These are phyloP conservation scores for Clupea harengus DNA, from an alignment of 2,113 vertebrate genomes.

Conservation along the genomic window DNA sequence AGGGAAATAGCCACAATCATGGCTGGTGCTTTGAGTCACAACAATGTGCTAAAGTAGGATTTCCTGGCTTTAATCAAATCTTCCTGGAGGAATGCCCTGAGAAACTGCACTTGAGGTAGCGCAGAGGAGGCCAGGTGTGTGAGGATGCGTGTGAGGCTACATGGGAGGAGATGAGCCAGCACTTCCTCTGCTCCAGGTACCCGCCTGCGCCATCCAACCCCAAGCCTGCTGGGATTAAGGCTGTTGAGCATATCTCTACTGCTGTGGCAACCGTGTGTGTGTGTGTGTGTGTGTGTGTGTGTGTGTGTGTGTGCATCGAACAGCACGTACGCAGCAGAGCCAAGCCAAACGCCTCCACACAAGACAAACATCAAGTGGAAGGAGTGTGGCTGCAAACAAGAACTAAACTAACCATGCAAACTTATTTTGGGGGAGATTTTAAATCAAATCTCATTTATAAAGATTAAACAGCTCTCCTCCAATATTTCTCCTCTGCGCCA, in stretches of 20 bases:
- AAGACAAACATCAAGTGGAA: slow-evolving; percentile 45
- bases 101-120: background rate
- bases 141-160: background rate
- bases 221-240: background rate
- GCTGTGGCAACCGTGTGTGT: slow-evolving; percentile 22
- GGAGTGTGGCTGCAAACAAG: slow-evolving; percentile 29
- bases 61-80: background rate
- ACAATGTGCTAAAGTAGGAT: background rate
- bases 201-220: background rate
- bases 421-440: background rate
- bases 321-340: slow-evolving; percentile 60
- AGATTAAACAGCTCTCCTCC: background rate
- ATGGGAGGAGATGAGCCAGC: background rate
- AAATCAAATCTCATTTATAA: background rate
- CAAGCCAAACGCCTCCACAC: slow-evolving; percentile 56
- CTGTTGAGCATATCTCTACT: slow-evolving; percentile 28
- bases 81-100: background rate
- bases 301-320: slow-evolving; percentile 32
- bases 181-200: background rate
- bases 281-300: background rate
- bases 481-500: background rate
- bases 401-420: background rate
- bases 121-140: background rate
- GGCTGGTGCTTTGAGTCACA: background rate
- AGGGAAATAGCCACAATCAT: background rate